Conservation (phyloP, 2,797 vertebrate genomes). For the Threskiornis aethiopicus region DNA sequence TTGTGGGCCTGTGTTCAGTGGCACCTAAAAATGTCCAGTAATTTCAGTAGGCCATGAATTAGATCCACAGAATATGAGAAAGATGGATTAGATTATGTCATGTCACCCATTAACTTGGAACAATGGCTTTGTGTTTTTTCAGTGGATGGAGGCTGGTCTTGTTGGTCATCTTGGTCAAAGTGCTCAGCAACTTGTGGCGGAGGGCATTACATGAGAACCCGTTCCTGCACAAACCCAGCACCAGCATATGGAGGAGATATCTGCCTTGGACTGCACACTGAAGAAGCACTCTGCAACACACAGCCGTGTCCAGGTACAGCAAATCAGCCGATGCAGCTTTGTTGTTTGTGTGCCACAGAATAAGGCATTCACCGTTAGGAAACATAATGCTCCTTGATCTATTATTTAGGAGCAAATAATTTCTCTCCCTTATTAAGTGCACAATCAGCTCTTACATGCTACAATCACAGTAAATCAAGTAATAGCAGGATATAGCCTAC, state of each 20-base stretch:
- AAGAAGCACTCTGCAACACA: conserved; percentile 94
- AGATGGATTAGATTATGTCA: background rate
- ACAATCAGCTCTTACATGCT: background rate
- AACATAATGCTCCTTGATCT: background rate
- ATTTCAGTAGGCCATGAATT: background rate
- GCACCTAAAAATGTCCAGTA: background rate
- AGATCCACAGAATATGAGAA: background rate
- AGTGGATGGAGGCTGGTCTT: conserved; percentile 98
- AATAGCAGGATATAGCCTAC: background rate
- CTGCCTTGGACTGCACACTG: conserved; percentile 95
- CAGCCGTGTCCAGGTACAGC: conserved; percentile 89
- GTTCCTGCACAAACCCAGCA: conserved; percentile 91
- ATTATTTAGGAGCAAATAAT: background rate
- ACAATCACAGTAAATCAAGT: background rate
- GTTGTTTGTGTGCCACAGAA: background rate
- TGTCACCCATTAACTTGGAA: background rate
- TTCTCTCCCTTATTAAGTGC: background rate
- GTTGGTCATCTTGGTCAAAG: conserved; percentile 96
- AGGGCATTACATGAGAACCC: conserved; percentile 94
- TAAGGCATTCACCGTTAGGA: background rate
- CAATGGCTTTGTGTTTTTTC: conserved; percentile 1
- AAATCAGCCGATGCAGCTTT: background rate
- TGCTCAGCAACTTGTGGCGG: conserved; percentile 96
- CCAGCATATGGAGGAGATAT: conserved; percentile 95
- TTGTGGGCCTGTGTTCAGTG: background rate